These are phyloP conservation scores for Strigops habroptila DNA, from an alignment of 2,113 vertebrate genomes.

Conservation along the genomic window DNA sequence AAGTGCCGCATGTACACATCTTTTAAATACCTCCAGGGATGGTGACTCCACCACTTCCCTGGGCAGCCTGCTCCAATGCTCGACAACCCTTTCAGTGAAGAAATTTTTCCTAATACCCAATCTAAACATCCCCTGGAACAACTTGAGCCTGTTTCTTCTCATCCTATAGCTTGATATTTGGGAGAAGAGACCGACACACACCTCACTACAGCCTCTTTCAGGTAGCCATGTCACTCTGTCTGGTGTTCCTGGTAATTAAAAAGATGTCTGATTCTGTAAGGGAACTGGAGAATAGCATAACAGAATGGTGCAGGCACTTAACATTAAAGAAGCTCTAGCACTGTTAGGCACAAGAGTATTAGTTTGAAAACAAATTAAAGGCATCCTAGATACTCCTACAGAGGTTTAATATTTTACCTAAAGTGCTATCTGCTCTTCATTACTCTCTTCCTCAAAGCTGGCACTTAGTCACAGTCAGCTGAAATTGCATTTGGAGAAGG, in stretches of 20 bases:
- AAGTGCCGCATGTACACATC: not conserved
- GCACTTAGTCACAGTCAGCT: constrained; percentile 72
- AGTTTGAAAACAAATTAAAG: constrained; percentile 67
- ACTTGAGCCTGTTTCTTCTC: not conserved
- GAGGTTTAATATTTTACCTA: constrained; percentile 60
- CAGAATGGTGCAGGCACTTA: constrained; percentile 29
- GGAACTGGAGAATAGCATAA: constrained; percentile 27
- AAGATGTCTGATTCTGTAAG: constrained; percentile 21
- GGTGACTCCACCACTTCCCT: not conserved
- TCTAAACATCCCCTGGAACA: not conserved
- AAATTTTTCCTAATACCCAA: not conserved
- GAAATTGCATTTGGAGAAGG: constrained; percentile 76
- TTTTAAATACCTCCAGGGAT: not conserved
- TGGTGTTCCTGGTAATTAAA: constrained; percentile 57
- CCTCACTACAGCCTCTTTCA: not conserved
- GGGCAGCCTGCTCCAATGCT: not conserved
- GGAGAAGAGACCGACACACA: not conserved
- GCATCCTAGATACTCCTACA: constrained; percentile 16
- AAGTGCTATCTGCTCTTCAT: constrained; percentile 55
- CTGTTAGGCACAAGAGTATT: constrained; percentile 52
- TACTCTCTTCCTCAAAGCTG: constrained; percentile 57
- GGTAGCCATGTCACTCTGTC: constrained; percentile 3
- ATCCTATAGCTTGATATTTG: not conserved
- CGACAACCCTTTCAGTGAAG: not conserved
- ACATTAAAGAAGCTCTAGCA: constrained; percentile 38